Base-by-base conservation (phyloP, 2,113 vertebrate genomes). In the Rhinolophus ferrumequinum region DNA sequence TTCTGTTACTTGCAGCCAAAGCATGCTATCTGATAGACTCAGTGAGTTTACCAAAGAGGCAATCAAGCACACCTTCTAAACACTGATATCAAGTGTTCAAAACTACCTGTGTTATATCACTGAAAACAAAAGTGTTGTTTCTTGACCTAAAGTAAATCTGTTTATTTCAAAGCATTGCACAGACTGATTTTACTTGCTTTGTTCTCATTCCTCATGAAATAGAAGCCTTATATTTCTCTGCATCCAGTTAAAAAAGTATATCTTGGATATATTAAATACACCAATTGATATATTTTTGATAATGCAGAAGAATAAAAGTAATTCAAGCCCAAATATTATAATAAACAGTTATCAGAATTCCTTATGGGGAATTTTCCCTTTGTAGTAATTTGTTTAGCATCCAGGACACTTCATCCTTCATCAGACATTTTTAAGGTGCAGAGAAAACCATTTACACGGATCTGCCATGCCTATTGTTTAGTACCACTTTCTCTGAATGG, bases 401-500 rank as follows among this genome's bases (percentile, higher is more conserved):
- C 96, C 90, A 94, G 66, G 76, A 97, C 86, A 80, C 60, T 97
- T 97, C 95, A 92, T 94, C 96, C 93, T 98, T 96, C 72, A 92
- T 97, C 96, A 94, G 88, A 76, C 66, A 95, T 86, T 97, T 96
- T 95, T 82, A 97, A 97, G 6, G 92, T 93, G 30, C 93, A 94
- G 95, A 97, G 93, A 95, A 92, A 88, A 95, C 58, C 90, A 94
- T 98, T 94, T 92, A 88, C 96, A 92, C 38, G 93, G 96, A 93
- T 94, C 97, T 97, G 95, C 82, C 77, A 69, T 52, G 64, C 90
- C 94, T 97, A 90, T 94, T 95, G 93, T 96, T 93, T 24, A 91
- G 58, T 87, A 93, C 96, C 75, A 66, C 94, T 96, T 93, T 96
- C 94, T 97, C 97, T 97, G 97, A 98, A 97, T 96, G 96, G 94